Evolutionary conservation across 2,113 vertebrate genomes (phyloP).

Genomic region (Campylomormyrus tamandua): DNA sequence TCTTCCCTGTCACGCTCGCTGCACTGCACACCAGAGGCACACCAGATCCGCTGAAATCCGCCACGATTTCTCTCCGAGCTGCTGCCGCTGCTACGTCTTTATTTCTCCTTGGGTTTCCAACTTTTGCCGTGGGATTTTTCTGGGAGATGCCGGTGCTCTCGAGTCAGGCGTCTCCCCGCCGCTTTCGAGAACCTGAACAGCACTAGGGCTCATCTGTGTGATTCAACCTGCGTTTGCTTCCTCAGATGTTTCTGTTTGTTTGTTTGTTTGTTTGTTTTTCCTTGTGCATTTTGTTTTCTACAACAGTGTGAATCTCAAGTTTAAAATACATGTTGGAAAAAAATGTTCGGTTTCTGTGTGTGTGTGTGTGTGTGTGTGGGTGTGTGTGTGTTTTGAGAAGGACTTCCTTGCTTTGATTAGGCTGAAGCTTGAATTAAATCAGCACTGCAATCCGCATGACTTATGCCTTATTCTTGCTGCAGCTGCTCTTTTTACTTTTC

Average conservation of each 20-base stretch:
- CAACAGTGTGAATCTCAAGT: conserved; percentile 49
- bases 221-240: conserved; percentile 40
- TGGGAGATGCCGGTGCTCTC: neutral
- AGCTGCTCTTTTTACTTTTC: neutral
- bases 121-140: neutral
- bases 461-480: neutral
- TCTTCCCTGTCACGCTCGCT: conserved; percentile 34
- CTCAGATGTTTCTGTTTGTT: conserved; percentile 39
- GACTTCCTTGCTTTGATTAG: neutral
- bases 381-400: neutral
- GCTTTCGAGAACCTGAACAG: conserved; percentile 32
- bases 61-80: conserved; percentile 29
- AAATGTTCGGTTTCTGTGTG: neutral
- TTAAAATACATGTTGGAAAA: conserved; percentile 46
- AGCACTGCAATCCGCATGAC: neutral
- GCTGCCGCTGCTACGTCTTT: conserved; percentile 20
- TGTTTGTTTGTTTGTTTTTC: conserved; percentile 33
- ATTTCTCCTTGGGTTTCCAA: conserved; percentile 15
- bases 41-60: conserved; percentile 26
- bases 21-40: conserved; percentile 7
- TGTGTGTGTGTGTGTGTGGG: neutral
- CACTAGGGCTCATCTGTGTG: conserved; percentile 33
- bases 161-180: neutral
- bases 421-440: conserved; percentile 13
- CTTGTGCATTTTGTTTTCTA: conserved; percentile 49